Percentiles rank a stretch among this genome's conserved stretches.
Conservation (phyloP, 1,140 invertebrate genomes). For the Coenobita brevimanus region DNA sequence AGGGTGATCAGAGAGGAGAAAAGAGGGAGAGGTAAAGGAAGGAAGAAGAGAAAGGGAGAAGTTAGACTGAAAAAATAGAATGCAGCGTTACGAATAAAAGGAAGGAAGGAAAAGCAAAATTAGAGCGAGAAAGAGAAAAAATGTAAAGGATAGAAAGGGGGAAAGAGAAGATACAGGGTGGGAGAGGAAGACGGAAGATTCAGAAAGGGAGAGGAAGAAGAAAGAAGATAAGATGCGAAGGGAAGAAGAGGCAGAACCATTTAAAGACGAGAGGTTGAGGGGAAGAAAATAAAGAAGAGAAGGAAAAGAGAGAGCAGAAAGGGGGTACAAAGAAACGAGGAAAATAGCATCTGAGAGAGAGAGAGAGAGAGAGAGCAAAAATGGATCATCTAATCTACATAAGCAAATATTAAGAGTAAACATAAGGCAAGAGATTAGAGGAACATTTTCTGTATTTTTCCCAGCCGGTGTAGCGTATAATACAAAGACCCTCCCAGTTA, state of each 20-base stretch:
- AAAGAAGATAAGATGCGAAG: not conserved
- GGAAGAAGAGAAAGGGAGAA: not conserved
- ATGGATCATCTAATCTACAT: slow-evolving; percentile 35
- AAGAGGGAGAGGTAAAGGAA: too few relatives aligned
- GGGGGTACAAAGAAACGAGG: not conserved
- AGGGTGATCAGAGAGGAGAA: too few relatives aligned
- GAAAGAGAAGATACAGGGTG: too few relatives aligned
- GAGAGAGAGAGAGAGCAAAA: slow-evolving; percentile 16
- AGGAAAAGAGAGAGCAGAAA: not conserved
- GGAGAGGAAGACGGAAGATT: too few relatives aligned
- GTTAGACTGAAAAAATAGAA: not conserved
- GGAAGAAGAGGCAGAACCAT: not conserved
- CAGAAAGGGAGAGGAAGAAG: too few relatives aligned
- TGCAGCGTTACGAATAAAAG: too few relatives aligned
- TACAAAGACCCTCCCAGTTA: too few relatives aligned
- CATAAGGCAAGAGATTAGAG: slow-evolving; percentile 43
- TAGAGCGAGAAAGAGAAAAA: not conserved
- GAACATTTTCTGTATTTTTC: not conserved
- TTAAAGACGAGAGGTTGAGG: not conserved
- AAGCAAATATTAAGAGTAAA: slow-evolving; percentile 40
- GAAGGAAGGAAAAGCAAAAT: too few relatives aligned
- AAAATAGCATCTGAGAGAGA: slow-evolving; percentile 9
- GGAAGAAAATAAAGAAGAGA: not conserved
- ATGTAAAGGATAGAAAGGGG: too few relatives aligned
- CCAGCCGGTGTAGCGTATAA: too few relatives aligned